Conservation (phyloP, 2,113 vertebrate genomes). For the Hassar affinis region DNA sequence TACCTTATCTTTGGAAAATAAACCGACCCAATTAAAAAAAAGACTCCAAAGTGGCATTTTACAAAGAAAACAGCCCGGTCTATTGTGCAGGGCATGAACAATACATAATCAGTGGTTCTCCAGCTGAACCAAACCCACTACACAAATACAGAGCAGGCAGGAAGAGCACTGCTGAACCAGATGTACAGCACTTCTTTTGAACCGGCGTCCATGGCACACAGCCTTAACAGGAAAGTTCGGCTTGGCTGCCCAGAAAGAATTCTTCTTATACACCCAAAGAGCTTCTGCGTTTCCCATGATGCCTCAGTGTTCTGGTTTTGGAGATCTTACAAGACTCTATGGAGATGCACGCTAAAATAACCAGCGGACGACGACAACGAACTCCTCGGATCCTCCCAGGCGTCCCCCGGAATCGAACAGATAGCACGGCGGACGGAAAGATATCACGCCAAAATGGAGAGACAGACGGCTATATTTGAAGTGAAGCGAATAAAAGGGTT, state of each 20-base stretch:
- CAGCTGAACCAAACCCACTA: conserved; percentile 30
- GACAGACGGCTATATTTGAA: conserved; percentile 49
- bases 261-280: conserved; percentile 54
- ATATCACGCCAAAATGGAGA: conserved; percentile 37
- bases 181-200: conserved; percentile 33
- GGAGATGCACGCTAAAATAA: conserved; percentile 16
- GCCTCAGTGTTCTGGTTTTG: conserved; percentile 16
- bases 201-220: conserved; percentile 59
- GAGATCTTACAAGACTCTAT: conserved; percentile 38
- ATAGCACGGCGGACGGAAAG: not conserved
- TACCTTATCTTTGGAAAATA: not conserved
- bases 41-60: not conserved
- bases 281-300: conserved; percentile 55
- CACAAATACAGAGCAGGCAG: conserved; percentile 34
- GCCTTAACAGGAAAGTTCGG: conserved; percentile 76
- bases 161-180: conserved; percentile 23
- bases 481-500: conserved; percentile 48
- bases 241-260: conserved; percentile 60
- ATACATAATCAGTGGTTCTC: conserved; percentile 3
- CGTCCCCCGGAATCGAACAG: conserved; percentile 11
- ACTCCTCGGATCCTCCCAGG: conserved; percentile 45
- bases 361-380: conserved; percentile 15
- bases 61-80: not conserved
- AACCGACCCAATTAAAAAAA: not conserved
- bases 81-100: not conserved